A percentile compares a stretch with the other conserved stretches of the same genome.
phyloP scores from a whole-genome alignment of 2,113 vertebrate species.

The Solenodon paradoxus region DNA sequence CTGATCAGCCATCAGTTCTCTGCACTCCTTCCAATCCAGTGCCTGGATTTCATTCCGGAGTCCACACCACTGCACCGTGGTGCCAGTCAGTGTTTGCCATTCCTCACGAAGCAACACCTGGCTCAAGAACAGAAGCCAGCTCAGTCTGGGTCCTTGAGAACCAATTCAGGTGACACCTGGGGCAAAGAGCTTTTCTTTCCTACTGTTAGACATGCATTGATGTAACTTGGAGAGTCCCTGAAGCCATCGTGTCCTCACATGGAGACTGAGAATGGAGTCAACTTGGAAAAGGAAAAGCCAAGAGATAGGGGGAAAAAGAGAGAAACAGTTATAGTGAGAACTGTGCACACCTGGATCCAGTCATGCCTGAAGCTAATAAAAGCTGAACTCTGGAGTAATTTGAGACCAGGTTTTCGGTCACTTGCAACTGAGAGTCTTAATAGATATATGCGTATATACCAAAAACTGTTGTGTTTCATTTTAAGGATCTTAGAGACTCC shows the following conservation, averaged over 20 bases:
- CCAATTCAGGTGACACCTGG: background rate
- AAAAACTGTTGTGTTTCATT: background rate
- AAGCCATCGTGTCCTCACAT: background rate
- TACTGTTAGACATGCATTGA: background rate
- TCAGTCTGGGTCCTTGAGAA: background rate
- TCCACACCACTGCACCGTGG: background rate
- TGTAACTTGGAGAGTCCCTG: background rate
- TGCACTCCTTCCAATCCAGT: background rate
- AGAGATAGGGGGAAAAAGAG: background rate
- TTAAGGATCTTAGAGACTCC: background rate
- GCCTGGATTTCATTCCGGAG: background rate
- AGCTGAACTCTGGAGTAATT: background rate
- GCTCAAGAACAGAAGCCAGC: background rate
- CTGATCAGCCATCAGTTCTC: background rate
- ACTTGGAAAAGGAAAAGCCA: background rate
- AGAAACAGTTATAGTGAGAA: background rate
- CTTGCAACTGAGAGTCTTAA: background rate
- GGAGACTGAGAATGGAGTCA: background rate
- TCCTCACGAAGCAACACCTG: rapidly evolving
- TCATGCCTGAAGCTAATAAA: background rate
- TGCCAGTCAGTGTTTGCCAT: background rate
- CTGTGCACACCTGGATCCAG: background rate
- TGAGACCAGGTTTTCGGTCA: background rate
- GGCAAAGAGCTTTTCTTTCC: background rate
- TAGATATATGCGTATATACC: background rate